Evolutionary conservation across 1,140 invertebrate genomes (phyloP).

Genomic region (Platorchestia sp.): DNA sequence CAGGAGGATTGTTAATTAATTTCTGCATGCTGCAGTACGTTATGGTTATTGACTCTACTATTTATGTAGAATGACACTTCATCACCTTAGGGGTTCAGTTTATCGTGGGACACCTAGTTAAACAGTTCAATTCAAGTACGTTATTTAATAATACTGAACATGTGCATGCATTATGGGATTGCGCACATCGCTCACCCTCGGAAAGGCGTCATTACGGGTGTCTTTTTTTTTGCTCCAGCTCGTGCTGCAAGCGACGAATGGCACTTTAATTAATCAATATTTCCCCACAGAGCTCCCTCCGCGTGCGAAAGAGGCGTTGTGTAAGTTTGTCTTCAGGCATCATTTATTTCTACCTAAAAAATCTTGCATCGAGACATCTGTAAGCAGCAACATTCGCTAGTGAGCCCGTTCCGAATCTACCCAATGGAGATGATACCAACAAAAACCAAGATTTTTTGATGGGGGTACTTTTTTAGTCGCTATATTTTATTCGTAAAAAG

Average conservation of each 20-base stretch:
- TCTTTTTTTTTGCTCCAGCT: background rate
- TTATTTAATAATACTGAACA: too few relatives aligned
- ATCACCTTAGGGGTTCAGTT: too few relatives aligned
- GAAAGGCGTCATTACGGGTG: background rate
- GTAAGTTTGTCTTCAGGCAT: background rate
- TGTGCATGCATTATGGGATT: background rate
- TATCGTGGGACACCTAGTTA: too few relatives aligned
- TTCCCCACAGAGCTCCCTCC: background rate
- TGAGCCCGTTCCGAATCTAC: too few relatives aligned
- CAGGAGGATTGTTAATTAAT: too few relatives aligned
- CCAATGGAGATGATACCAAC: background rate
- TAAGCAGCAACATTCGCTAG: too few relatives aligned
- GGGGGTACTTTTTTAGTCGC: background rate
- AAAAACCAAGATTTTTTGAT: background rate
- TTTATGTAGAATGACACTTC: too few relatives aligned
- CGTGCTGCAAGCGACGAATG: background rate
- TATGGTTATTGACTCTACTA: too few relatives aligned
- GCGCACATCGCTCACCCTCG: background rate
- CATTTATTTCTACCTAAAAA: background rate
- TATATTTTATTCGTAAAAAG: background rate
- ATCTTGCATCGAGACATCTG: background rate
- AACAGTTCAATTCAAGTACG: too few relatives aligned
- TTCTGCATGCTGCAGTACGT: too few relatives aligned
- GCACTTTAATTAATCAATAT: background rate
- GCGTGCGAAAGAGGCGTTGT: background rate